Percentiles rank a stretch among this genome's conserved stretches.
These are phyloP conservation scores for Drosophila kuntzei DNA, from an alignment of 2,888 invertebrate genomes.

Conservation along the genomic window DNA sequence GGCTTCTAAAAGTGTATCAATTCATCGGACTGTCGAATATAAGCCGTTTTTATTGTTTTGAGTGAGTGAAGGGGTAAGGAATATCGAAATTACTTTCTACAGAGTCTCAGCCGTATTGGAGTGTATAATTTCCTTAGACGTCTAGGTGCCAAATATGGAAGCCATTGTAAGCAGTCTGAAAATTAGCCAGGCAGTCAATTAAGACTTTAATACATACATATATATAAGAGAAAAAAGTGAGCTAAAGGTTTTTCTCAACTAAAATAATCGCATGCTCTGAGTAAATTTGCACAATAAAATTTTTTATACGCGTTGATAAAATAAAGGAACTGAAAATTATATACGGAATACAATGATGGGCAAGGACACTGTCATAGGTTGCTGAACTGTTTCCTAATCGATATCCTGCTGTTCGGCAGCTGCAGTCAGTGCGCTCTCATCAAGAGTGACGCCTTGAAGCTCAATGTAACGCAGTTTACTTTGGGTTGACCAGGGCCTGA, in stretches of 20 bases:
- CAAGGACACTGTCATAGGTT: not conserved
- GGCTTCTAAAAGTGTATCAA: no score
- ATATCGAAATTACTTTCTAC: no score
- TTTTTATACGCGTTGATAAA: conserved; percentile 30
- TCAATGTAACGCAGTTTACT: conserved; percentile 36
- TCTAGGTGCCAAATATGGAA: no score
- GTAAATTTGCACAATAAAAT: conserved; percentile 52
- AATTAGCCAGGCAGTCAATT: not conserved
- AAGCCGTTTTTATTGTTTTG: no score
- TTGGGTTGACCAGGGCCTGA: conserved; percentile 33
- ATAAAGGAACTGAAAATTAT: conserved; percentile 16
- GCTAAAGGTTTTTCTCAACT: not conserved
- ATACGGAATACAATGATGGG: conserved; percentile 19
- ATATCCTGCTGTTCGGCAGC: conserved; percentile 34
- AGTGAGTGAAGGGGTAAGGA: no score
- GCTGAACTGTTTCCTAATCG: conserved; percentile 21
- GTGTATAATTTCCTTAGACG: no score
- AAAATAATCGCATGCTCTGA: not conserved
- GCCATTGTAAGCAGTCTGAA: no score
- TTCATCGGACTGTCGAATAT: no score
- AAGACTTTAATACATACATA: no score
- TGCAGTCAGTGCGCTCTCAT: conserved; percentile 34
- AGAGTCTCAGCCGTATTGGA: no score
- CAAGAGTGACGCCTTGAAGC: conserved; percentile 44
- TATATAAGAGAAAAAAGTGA: no score